Base-by-base conservation (phyloP, 2,888 invertebrate genomes). In the Himalopsyche kuldschensis region DNA sequence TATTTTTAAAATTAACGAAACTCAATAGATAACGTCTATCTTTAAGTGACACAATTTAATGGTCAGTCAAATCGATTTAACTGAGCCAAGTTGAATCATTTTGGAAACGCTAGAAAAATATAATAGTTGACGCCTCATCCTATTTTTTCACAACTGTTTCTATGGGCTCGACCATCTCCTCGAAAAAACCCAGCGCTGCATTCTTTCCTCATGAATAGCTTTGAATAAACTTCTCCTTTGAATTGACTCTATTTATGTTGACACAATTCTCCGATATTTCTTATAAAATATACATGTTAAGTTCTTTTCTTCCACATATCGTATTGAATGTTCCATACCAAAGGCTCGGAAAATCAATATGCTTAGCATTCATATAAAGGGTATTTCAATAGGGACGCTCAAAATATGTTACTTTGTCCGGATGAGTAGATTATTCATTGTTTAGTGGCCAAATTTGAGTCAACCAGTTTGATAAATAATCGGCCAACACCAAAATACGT, bases 181-280 rank as follows among this genome's bases (percentile, higher is more conserved):
- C 30, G 35, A 35, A 63, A 75, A 46, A 75, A 75, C 80, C 30
- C 75, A 46, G 27, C 76, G 31, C 17, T 80, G 80, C 80, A 80
- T 75, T 75, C 24, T 80, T 80, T 75, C 47, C 80, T 75, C 80
- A 32, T 80, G 75, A 75, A 80, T 80, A 46, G 75, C 24, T 31
- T 27, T 32, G 35, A 80, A 55, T 80, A 32, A 80, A 80, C 63
- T 80, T 35, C 63, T 55, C 31, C 46, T 41, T 78, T 46, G 47
- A 79, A 79, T 48, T 79, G 63, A 32, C 63, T 79, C 35, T 79
- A 30, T 48, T 35, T 78, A 35, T 78, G 30, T 41, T 47, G 79
- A 55, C 48, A 79, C 35, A 79, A 79, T 79, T 69, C 69, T 27
- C 8, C 69, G 69, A 69, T 69, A 69, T 69, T 69, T 30, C 69